Conservation (phyloP, 2,113 vertebrate species). For the Odocoileus hemionus region DNA sequence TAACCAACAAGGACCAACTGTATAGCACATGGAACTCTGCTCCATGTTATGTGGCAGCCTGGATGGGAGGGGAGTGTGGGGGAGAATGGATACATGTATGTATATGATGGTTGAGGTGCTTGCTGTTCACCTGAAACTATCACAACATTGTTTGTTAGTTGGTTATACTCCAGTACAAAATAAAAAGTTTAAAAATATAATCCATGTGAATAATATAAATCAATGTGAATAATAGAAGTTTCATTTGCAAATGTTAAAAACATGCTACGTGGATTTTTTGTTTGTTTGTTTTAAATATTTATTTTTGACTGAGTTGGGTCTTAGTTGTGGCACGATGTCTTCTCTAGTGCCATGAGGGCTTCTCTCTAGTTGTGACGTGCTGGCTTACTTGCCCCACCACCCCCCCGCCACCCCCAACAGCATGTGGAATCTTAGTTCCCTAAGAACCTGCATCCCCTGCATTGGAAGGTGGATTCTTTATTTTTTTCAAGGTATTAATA, state of each 20-base stretch:
- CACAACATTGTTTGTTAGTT: not conserved
- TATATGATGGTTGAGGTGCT: not conserved
- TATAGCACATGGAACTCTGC: not conserved
- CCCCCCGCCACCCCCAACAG: not conserved
- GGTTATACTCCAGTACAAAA: not conserved
- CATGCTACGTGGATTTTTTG: not conserved
- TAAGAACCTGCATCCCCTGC: not conserved
- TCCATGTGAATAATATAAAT: not conserved
- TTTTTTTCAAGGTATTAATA: not conserved
- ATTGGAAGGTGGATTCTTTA: not conserved
- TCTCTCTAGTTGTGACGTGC: not conserved
- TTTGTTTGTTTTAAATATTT: not conserved
- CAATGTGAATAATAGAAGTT: not conserved
- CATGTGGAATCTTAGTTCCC: not conserved
- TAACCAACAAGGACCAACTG: not conserved
- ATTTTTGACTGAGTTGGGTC: not conserved
- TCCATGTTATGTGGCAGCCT: not conserved
- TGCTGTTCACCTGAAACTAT: not conserved
- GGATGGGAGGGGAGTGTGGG: not conserved
- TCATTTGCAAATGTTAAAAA: not conserved
- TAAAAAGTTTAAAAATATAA: not conserved
- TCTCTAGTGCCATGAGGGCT: not conserved
- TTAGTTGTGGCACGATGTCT: not conserved
- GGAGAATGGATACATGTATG: not conserved
- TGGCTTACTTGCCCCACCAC: not conserved